Conservation (phyloP, 2,888 invertebrate genomes). For the Meteorus cinctellus region DNA sequence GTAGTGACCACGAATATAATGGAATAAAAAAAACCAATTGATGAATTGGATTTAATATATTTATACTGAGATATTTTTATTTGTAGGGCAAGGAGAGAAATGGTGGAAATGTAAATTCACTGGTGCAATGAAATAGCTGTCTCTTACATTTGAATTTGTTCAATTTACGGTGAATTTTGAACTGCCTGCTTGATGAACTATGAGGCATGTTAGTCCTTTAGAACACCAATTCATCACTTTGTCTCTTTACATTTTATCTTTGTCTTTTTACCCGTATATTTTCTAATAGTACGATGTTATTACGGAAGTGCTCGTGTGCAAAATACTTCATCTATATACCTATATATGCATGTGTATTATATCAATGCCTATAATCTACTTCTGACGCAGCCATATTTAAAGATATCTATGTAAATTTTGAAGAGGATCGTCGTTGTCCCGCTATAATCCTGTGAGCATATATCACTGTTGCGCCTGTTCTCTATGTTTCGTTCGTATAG, state of each 20-base stretch:
- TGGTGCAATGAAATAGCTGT: neutral
- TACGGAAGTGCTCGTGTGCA: neutral
- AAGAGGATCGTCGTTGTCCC: neutral
- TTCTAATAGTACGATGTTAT: neutral
- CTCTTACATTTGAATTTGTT: conserved; percentile 12
- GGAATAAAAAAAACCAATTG: neutral
- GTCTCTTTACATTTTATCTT: neutral
- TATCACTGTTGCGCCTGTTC: neutral
- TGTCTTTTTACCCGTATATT: neutral
- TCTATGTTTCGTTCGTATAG: neutral
- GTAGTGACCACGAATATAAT: too few species aligned
- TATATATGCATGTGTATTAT: neutral
- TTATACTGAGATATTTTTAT: neutral
- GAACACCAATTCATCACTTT: neutral
- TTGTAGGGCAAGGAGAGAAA: neutral
- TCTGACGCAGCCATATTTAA: neutral
- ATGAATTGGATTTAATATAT: too few species aligned
- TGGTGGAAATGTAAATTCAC: neutral
- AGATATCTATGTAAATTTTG: neutral
- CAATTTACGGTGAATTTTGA: neutral
- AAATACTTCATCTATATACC: neutral
- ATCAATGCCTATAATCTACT: neutral
- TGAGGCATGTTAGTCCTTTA: neutral
- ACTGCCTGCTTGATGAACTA: neutral
- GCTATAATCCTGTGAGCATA: neutral